Conservation (phyloP, 1,140 invertebrate genomes). For the Bombus waltoni region DNA sequence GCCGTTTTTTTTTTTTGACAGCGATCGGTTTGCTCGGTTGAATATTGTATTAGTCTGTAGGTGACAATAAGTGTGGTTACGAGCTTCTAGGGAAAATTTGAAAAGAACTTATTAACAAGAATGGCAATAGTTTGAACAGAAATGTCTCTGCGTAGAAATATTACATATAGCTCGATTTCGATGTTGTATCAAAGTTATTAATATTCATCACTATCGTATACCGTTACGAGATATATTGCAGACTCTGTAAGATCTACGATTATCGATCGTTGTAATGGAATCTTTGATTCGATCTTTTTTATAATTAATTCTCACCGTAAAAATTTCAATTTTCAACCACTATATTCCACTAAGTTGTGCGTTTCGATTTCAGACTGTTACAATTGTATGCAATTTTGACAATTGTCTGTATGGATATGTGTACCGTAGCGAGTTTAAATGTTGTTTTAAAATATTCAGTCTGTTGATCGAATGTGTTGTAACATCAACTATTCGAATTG, state of each 20-base stretch:
- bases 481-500: conserved; percentile 31
- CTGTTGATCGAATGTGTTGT: conserved; percentile 6
- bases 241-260: not conserved
- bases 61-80: conserved; percentile 52
- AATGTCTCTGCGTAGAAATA: conserved; percentile 19
- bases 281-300: conserved; percentile 5
- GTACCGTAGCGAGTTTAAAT: not conserved
- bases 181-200: conserved; percentile 32
- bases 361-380: conserved; percentile 2
- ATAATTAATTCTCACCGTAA: not conserved
- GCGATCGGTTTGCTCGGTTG: not conserved
- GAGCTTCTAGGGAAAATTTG: conserved; percentile 7
- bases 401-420: conserved; percentile 11
- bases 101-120: not conserved
- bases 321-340: conserved; percentile 8
- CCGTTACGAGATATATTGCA: conserved; percentile 12
- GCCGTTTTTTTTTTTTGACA: not conserved
- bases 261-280: conserved; percentile 1
- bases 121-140: conserved; percentile 5
- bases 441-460: conserved; percentile 26
- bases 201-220: conserved; percentile 18
- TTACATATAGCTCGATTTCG: conserved; percentile 4
- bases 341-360: not conserved
- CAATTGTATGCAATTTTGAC: not conserved
- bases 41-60: conserved; percentile 37